Evolutionary conservation across 2,113 vertebrate genomes (phyloP).

Genomic region (Artemisiospiza belli): DNA sequence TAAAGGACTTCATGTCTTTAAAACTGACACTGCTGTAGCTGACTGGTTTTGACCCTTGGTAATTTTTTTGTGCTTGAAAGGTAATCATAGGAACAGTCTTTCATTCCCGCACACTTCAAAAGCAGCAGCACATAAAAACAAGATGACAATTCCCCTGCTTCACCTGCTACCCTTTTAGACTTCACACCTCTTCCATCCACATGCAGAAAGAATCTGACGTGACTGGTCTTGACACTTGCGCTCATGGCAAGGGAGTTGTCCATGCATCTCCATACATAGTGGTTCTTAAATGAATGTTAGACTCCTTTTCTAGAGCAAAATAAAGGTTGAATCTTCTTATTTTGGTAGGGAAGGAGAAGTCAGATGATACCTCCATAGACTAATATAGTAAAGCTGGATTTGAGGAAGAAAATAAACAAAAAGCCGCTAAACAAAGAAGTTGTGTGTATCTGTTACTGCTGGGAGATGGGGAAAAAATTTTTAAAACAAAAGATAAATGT

Average conservation of each 20-base stretch:
- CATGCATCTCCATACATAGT: accelerated
- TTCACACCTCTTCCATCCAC: not conserved
- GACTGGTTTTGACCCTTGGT: not conserved
- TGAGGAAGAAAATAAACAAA: not conserved
- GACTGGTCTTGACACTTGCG: not conserved
- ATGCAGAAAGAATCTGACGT: not conserved
- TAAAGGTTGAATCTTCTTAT: not conserved
- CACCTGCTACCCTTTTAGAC: not conserved
- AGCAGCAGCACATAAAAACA: not conserved
- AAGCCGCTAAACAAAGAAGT: not conserved
- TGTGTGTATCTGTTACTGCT: not conserved
- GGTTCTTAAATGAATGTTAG: not conserved
- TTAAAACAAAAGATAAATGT: not conserved
- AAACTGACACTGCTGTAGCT: not conserved
- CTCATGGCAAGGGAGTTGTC: not conserved
- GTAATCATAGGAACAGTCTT: not conserved
- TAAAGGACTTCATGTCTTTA: not conserved
- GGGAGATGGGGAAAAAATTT: not conserved
- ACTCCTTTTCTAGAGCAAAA: not conserved
- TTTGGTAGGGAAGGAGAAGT: not conserved
- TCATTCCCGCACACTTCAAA: not conserved
- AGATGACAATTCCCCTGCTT: not conserved
- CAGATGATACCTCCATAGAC: not conserved
- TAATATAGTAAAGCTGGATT: not conserved
- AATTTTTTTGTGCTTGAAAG: not conserved